Percentiles rank a stretch among this genome's conserved stretches.
Evolutionary conservation across 2,797 vertebrate species (phyloP).

Genomic region (Pangasius mekongensis): DNA sequence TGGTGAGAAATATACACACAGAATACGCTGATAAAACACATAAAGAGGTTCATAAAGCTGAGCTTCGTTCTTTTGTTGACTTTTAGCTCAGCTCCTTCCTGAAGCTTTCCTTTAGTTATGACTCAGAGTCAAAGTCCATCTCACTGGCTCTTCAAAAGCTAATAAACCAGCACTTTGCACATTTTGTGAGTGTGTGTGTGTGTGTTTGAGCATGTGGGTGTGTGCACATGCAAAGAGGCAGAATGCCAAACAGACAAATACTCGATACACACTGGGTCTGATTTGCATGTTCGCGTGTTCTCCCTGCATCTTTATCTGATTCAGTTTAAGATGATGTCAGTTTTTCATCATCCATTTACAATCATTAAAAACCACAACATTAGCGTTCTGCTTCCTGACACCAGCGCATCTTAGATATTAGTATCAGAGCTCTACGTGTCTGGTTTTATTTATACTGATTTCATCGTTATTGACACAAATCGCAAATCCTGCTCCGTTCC

Average conservation of each 20-base stretch:
- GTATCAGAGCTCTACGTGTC: not conserved
- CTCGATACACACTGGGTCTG: not conserved
- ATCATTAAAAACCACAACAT: not conserved
- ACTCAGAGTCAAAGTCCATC: conserved; percentile 28
- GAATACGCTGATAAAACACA: not conserved
- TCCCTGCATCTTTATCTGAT: not conserved
- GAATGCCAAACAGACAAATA: too few species aligned
- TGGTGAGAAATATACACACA: not conserved
- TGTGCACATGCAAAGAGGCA: not conserved
- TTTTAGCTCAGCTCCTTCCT: not conserved
- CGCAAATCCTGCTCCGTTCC: not conserved
- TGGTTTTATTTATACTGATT: not conserved
- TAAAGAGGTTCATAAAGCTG: not conserved
- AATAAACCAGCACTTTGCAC: not conserved
- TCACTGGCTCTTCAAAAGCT: not conserved
- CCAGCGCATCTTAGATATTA: not conserved
- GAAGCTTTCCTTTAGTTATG: not conserved
- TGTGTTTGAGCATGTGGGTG: not conserved
- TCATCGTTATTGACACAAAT: not conserved
- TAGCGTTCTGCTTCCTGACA: not conserved
- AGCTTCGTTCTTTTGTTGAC: not conserved
- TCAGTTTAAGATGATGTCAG: too few species aligned
- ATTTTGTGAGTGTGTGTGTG: not conserved
- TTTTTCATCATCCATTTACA: not conserved
- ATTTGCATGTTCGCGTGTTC: not conserved